Percentiles rank a stretch among this genome's conserved stretches.
These are phyloP conservation scores for Himantopus leucocephalus DNA, from an alignment of 2,113 vertebrate genomes.

Conservation along the genomic window DNA sequence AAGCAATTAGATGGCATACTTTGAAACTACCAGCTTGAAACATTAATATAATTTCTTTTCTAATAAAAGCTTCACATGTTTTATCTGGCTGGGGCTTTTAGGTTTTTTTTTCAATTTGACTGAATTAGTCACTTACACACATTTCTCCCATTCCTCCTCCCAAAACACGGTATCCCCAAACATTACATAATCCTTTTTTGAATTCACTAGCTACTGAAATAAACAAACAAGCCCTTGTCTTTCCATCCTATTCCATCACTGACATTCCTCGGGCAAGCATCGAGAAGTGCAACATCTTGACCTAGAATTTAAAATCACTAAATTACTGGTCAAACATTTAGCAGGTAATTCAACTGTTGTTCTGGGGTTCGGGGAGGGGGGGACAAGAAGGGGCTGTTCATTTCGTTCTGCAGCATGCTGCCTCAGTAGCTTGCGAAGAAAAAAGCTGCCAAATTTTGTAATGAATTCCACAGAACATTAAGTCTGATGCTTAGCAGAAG, in stretches of 20 bases:
- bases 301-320: not conserved
- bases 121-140: not conserved
- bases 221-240: not conserved
- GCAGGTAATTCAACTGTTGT: not conserved
- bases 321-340: not conserved
- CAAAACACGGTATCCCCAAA: not conserved
- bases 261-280: not conserved
- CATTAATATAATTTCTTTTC: constrained; percentile 53
- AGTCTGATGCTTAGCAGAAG: constrained; percentile 69
- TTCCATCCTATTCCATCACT: not conserved
- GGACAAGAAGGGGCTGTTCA: not conserved
- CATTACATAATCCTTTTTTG: not conserved
- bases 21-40: constrained; percentile 57
- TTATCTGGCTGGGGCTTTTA: constrained; percentile 12
- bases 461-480: constrained; percentile 71
- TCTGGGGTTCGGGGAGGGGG: not conserved
- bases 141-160: not conserved
- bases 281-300: not conserved
- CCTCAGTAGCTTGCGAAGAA: constrained; percentile 21
- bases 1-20: constrained; percentile 53
- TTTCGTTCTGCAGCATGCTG: not conserved
- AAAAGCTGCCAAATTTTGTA: constrained; percentile 69
- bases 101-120: not conserved
- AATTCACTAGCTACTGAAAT: not conserved
- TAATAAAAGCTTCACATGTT: constrained; percentile 47